Base-by-base conservation (phyloP, 1,140 invertebrate species). In the Trialeurodes vaporariorum region DNA sequence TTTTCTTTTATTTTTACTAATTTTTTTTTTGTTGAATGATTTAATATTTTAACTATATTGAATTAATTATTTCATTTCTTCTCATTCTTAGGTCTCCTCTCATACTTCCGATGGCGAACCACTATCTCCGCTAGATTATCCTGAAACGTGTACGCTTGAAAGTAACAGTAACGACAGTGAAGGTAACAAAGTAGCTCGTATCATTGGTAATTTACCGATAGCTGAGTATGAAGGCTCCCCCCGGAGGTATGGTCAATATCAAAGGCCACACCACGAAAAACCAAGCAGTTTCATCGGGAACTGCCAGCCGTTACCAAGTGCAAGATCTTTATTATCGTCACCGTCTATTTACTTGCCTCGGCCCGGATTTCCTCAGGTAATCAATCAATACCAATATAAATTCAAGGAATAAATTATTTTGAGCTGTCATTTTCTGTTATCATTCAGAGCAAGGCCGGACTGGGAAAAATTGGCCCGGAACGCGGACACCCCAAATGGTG, bases 221-320 rank as follows among this genome's bases (percentile, higher is more conserved):
- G 90, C 91, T 40, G 91, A 95, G 72, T 96, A 96, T 77, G 92
- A 94, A 70, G 92, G 91, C 24, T 94, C 92, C 49, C 93, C 93
- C 2, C 82, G 91, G 70, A 83, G 93, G 70, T 95, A 94, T 76
- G 92, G 92, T 1, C 79, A 76, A 49, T 49, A 49, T 49, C 34
- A 80, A 79, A 80, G 77, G 83, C 70, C 79, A 83, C 63, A 84
- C 79, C 17, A 5, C 5, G 34, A 49, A 49, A 49, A 49, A 49
- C 17, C 34, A 17, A 49, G 17, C 34, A 49, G 17, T 49, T 49
- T 5, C 34, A 49, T 17, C 17, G 34, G 34, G 34, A 49, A 9
- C 17, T 49, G 34, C 17, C 34, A 49, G 34, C 34, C 34, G 5
- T 49, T 49, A 17, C 34, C 34, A 5, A 49, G 5, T 49, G 34